Base-by-base conservation (phyloP, 2,113 vertebrate species). In the Diglossa brunneiventris region DNA sequence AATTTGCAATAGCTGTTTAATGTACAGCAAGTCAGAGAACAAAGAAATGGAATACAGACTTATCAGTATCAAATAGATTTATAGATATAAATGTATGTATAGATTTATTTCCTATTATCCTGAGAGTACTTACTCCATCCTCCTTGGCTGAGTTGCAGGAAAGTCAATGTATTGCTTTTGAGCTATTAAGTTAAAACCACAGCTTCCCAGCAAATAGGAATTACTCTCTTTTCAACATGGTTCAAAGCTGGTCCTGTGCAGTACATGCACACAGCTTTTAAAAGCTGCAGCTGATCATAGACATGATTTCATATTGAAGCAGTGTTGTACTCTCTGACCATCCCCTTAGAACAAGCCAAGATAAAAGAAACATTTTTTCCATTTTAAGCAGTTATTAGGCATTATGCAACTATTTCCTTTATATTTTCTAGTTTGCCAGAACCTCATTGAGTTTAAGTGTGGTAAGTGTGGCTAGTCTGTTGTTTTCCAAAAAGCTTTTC, bases 341-440 rank as follows among this genome's bases (percentile, higher is more conserved):
- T 94, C 52, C 24, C 28, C 47, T 75, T 83, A 17, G 9, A 94
- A 80, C 42, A 87, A 94, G 83, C 86, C 68, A 89, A 92, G 94
- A 79, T 79, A 82, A 92, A 89, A 92, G 74, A 58, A 87, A 53
- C 31, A 31, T 68, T 83, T 95, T 74, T 95, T 96, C 84, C 87
- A 41, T 95, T 91, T 91, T 80, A 79, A 87, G 81, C 28, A 69
- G 87, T 87, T 75, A 79, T 69, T 89, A 92, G 55, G 67, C 75
- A 69, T 95, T 94, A 70, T 15, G 37, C 91, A 95, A 55, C 82
- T 55, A 55, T 95, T 97, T 93, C 55, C 85, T 94, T 89, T 87
- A 20, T 82, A 46, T 66, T 87, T 92, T 79, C 70, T 89, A 61
- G 37, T 82, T 59, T 92, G 92, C 83, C 73, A 89, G 77, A 94